Evolutionary conservation across 2,888 invertebrate species (phyloP).

Genomic region (Melanotus villosus): DNA sequence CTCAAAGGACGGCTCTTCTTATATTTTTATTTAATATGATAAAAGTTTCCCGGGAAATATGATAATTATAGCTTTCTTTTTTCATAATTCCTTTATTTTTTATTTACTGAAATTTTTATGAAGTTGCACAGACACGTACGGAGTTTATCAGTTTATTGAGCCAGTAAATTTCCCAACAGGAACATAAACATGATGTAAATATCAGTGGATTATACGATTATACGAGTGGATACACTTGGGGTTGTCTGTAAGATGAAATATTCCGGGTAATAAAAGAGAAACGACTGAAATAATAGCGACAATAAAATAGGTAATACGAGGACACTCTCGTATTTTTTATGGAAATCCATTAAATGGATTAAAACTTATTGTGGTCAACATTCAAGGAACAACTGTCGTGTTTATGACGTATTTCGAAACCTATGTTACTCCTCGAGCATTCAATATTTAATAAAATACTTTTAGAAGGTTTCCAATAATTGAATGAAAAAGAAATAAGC

Average conservation of each 20-base stretch:
- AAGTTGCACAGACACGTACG: too few relatives aligned
- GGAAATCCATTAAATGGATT: not conserved
- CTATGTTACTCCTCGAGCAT: too few relatives aligned
- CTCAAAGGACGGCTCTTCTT: not conserved
- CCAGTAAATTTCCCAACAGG: not conserved
- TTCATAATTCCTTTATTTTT: too few relatives aligned
- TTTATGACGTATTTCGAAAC: too few relatives aligned
- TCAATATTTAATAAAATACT: too few relatives aligned
- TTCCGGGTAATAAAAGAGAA: not conserved
- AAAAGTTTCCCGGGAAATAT: not conserved
- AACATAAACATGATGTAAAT: not conserved
- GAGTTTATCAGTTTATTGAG: too few relatives aligned
- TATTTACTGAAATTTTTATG: too few relatives aligned
- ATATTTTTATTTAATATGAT: not conserved
- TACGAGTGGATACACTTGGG: not conserved
- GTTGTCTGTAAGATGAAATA: not conserved
- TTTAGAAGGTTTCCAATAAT: too few relatives aligned
- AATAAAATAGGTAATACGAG: not conserved
- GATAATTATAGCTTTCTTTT: not conserved
- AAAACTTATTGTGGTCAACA: too few relatives aligned
- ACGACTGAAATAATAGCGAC: not conserved
- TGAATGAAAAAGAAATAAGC: too few relatives aligned
- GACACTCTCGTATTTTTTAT: not conserved
- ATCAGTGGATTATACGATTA: not conserved
- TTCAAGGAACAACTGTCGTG: too few relatives aligned